These are phyloP conservation scores for Thunnus maccoyii DNA, from an alignment of 2,113 vertebrate species.

Conservation along the genomic window DNA sequence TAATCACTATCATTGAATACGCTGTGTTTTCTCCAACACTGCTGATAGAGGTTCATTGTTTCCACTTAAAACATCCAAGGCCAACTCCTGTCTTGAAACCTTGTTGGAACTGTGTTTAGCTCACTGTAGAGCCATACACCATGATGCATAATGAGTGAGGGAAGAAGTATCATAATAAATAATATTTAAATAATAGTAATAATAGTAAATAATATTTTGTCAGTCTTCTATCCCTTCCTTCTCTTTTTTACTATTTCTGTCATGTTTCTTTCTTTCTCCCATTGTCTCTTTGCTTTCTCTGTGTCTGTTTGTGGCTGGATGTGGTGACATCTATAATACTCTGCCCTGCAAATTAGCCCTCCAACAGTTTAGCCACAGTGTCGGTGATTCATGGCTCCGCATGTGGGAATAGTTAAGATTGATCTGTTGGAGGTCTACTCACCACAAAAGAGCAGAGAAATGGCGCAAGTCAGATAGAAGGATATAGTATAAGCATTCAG, in stretches of 20 bases:
- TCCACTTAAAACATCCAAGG: neutral
- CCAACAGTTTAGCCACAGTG: conserved; percentile 18
- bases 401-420: conserved; percentile 64
- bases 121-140: neutral
- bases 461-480: neutral
- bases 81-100: neutral
- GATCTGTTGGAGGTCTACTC: conserved; percentile 43
- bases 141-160: too few relatives aligned
- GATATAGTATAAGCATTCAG: neutral
- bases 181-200: too few relatives aligned
- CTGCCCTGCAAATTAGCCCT: conserved; percentile 4
- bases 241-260: neutral
- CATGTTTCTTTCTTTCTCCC: neutral
- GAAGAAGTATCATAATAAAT: too few relatives aligned
- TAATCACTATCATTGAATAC: too few relatives aligned
- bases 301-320: conserved; percentile 13
- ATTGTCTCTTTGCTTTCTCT: neutral
- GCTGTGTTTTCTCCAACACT: neutral
- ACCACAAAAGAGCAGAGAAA: conserved; percentile 2
- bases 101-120: neutral
- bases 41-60: neutral
- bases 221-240: neutral
- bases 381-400: conserved; percentile 60
- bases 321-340: conserved; percentile 33
- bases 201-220: neutral